phyloP scores from a whole-genome alignment of 1,140 invertebrate species.

The Ceratitis capitata region DNA sequence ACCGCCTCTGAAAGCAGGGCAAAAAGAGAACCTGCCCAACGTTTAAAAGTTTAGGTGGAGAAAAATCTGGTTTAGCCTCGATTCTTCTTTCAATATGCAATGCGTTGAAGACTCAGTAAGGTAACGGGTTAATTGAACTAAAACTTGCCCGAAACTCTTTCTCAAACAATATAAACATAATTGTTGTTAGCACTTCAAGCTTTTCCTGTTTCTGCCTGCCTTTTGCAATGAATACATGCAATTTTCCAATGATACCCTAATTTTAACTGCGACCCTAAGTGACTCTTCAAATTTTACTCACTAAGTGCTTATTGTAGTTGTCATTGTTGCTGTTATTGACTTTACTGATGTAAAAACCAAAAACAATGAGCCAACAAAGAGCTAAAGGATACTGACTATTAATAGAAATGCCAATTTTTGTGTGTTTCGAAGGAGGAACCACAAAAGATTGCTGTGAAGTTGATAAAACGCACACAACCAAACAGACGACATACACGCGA shows the following conservation, averaged over 20 bases:
- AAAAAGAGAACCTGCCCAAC: too few species aligned
- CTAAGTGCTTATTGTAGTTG: too few species aligned
- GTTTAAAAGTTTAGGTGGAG: too few species aligned
- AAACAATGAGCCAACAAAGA: not conserved
- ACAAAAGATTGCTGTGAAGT: not conserved
- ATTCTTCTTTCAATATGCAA: too few species aligned
- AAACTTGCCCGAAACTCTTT: not conserved
- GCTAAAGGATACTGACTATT: not conserved
- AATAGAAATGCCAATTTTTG: slow-evolving; percentile 17
- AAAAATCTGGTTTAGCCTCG: too few species aligned
- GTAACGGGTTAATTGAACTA: too few species aligned
- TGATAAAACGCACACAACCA: not conserved
- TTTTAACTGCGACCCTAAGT: not conserved
- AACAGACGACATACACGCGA: not conserved
- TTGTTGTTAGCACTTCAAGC: not conserved
- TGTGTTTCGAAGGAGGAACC: not conserved
- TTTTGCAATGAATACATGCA: not conserved
- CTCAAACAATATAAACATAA: not conserved
- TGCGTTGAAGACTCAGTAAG: too few species aligned
- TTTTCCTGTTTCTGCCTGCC: not conserved
- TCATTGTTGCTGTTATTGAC: not conserved
- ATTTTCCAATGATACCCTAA: not conserved
- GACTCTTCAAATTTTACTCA: not conserved
- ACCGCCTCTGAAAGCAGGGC: too few species aligned
- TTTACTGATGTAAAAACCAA: not conserved